These are phyloP conservation scores for Holcopasites calliopsidis DNA, from an alignment of 1,140 invertebrate species.

Conservation along the genomic window DNA sequence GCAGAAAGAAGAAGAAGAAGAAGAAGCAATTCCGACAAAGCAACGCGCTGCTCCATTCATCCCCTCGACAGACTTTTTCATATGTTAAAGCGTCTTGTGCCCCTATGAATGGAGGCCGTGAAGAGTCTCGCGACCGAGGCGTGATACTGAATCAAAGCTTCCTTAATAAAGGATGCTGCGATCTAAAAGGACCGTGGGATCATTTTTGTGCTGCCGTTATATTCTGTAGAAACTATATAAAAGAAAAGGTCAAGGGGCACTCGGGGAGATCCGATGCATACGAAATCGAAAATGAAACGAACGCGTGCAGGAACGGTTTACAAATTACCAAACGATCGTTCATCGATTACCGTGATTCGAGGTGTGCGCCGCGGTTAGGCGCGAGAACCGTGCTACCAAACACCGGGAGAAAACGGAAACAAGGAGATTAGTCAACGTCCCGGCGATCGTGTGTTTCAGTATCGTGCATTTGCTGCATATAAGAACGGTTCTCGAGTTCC, in stretches of 20 bases:
- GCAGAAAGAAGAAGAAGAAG: conserved; percentile 50
- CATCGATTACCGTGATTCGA: conserved; percentile 16
- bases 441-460: conserved; percentile 14
- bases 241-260: too few relatives aligned
- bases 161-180: conserved; percentile 69
- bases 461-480: conserved; percentile 41
- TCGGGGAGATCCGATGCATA: too few relatives aligned
- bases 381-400: conserved; percentile 28
- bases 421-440: conserved; percentile 42
- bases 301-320: too few relatives aligned
- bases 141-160: conserved; percentile 72
- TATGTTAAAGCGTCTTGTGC: conserved; percentile 64
- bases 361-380: neutral
- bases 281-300: neutral
- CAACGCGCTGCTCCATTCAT: conserved; percentile 57
- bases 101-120: conserved; percentile 59
- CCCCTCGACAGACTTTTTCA: conserved; percentile 60
- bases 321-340: conserved; percentile 14
- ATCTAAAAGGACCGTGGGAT: conserved; percentile 69
- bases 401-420: conserved; percentile 16
- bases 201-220: conserved; percentile 57
- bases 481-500: conserved; percentile 16
- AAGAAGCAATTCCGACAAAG: conserved; percentile 64
- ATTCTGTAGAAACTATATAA: too few relatives aligned
- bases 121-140: conserved; percentile 63